A percentile compares a stretch with the other conserved stretches of the same genome.
phyloP scores from a whole-genome alignment of 2,888 invertebrate genomes.

The Ichneumon xanthorius region DNA sequence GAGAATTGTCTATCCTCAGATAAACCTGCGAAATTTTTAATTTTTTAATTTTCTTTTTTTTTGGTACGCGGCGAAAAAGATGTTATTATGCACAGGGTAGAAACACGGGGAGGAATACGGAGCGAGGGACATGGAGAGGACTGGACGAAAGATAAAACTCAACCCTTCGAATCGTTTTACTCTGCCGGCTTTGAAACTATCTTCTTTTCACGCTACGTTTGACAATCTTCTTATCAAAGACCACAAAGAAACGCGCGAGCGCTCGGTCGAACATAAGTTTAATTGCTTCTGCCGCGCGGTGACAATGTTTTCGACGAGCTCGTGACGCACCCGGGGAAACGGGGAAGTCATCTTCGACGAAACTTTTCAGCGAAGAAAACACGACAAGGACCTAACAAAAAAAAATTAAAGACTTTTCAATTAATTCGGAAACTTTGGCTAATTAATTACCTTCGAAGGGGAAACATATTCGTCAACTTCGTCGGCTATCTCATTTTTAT shows the following conservation, averaged over 20 bases:
- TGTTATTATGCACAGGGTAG: background rate
- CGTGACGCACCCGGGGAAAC: slow-evolving; percentile 14
- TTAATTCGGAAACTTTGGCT: background rate
- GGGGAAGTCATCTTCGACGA: background rate
- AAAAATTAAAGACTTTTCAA: background rate
- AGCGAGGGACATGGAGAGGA: slow-evolving; percentile 11
- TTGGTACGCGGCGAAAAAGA: background rate
- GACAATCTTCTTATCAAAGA: background rate
- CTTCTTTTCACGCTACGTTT: background rate
- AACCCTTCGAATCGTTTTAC: background rate
- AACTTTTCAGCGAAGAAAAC: slow-evolving; percentile 4
- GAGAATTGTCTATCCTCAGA: slow-evolving; percentile 21
- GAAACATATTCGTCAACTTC: slow-evolving; percentile 6
- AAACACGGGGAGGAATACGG: background rate
- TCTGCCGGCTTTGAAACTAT: background rate
- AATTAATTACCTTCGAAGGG: background rate
- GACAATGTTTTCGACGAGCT: background rate
- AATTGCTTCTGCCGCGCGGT: slow-evolving; percentile 9
- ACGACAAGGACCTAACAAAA: background rate
- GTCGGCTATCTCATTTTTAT: background rate
- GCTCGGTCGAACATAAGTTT: background rate
- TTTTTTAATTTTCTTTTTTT: background rate
- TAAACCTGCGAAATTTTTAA: background rate
- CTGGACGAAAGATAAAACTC: background rate
- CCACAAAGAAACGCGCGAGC: background rate